Base-by-base conservation (phyloP, 1,140 invertebrate genomes). In the Chelonus insularis region DNA sequence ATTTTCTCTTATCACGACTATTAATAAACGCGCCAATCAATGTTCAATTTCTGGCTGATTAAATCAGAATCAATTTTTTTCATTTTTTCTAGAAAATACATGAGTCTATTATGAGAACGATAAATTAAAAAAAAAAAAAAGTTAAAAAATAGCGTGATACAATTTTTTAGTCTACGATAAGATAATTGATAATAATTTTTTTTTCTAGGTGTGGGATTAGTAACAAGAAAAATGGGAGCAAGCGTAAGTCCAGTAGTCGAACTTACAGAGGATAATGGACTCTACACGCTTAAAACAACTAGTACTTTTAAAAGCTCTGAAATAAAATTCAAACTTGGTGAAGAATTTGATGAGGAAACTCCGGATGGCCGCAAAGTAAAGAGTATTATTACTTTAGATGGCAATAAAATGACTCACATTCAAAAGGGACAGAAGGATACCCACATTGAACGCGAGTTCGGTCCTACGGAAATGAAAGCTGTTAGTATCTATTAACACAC, bases 281-380 rank as follows among this genome's bases (percentile, higher is more conserved):
- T 78, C 2, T 95, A 89, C 79, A 86, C 85, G 1, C 68, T 96
- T 29, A 89, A 88, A 62, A 93, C 92, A 1, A 84, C 84, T 2
- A 93, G 93, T 7, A 91, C 92, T 1, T 94, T 96, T 77, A 95
- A 95, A 75, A 94, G 86, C 66, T 85, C 87, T 0, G 84, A 88
- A 57, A 86, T 91, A 41, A 88, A 85, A 63, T 96, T 96, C 79
- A 92, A 87, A 77, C 83, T 92, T 3, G 91, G 89, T 18, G 87
- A 91, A 65, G 90, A 93, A 74, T 93, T 95, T 75, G 90, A 94
- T 7, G 92, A 96, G 70, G 89, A 89, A 65, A 95, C 93, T 5
- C 84, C 89, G 12, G 93, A 96, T 75, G 93, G 92, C 6, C 84
- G 91, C 39, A 88, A 87, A 72, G 93, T 96, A 12, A 93, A 92